Base-by-base conservation (phyloP, 2,888 invertebrate species). In the Exephanes ischioxanthus region DNA sequence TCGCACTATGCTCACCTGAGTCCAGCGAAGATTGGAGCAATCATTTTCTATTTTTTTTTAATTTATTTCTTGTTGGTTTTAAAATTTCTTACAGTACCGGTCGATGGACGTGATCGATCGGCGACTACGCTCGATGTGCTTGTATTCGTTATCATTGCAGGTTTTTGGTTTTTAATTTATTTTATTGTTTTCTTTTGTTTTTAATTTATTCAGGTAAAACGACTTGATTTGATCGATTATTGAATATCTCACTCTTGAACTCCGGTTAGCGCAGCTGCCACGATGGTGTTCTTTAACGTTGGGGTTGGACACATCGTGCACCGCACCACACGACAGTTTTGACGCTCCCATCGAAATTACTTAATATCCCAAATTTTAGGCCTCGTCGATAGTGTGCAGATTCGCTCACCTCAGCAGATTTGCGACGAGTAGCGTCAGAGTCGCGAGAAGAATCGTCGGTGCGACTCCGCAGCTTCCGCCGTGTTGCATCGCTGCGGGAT, bases 401-500 rank as follows among this genome's bases (percentile, higher is more conserved):
- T 87, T 90, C 89, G 93, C 93, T 94, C 94, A 94, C 93, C 94
- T 94, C 87, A 93, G 90, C 89, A 94, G 88, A 88, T 93, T 91
- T 70, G 93, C 91, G 67, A 93, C 89, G 75, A 92, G 87, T 51
- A 93, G 88, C 16, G 92, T 92, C 71, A 93, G 87, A 45, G 91
- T 90, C 45, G 93, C 92, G 45, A 93, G 90, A 22, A 93, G 90
- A 84, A 93, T 90, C 78, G 91, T 91, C 33, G 93, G 93, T 16
- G 92, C 87, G 33, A 92, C 89, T 30, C 91, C 91, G 84, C 92
- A 91, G 76, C 93, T 92, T 41, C 94, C 93, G 51, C 93, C 94
- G 83, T 93, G 93, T 94, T 97, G 97, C 97, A 97, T 97, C 53
- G 97, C 97, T 81, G 97, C 97, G 86, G 97, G 97, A 94, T 97